Conservation (phyloP, 2,888 invertebrate genomes). For the Flexamia atlantica region DNA sequence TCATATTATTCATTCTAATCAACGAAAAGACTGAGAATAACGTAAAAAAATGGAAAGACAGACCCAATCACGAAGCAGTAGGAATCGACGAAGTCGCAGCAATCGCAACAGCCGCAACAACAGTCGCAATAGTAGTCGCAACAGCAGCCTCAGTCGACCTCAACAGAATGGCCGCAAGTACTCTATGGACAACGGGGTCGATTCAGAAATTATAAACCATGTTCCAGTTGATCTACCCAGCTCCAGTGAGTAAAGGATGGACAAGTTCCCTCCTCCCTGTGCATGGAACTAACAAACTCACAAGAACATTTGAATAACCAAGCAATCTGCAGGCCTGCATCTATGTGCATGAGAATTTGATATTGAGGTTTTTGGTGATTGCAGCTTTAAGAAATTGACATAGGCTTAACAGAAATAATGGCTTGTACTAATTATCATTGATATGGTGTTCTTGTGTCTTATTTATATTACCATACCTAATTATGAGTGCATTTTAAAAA, state of each 20-base stretch:
- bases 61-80: conserved; percentile 58
- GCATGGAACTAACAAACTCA: conserved; percentile 40
- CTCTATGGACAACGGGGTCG: conserved; percentile 44
- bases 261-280: neutral
- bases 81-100: conserved; percentile 58
- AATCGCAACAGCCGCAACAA: conserved; percentile 62
- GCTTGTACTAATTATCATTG: too few species aligned
- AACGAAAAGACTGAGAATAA: neutral
- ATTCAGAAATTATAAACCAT: conserved; percentile 38
- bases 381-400: neutral
- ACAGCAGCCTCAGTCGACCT: conserved; percentile 55
- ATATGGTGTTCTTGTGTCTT: too few species aligned
- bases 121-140: conserved; percentile 62
- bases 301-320: neutral
- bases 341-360: neutral
- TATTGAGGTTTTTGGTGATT: neutral
- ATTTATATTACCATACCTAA: too few species aligned
- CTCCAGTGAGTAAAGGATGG: conserved; percentile 55
- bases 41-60: conserved; percentile 52
- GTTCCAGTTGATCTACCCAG: conserved; percentile 23
- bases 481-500: too few species aligned
- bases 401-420: too few species aligned
- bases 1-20: neutral
- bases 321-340: neutral
- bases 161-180: conserved; percentile 60